Evolutionary conservation across 2,888 invertebrate genomes (phyloP).

Genomic region (Notodonta ziczac): DNA sequence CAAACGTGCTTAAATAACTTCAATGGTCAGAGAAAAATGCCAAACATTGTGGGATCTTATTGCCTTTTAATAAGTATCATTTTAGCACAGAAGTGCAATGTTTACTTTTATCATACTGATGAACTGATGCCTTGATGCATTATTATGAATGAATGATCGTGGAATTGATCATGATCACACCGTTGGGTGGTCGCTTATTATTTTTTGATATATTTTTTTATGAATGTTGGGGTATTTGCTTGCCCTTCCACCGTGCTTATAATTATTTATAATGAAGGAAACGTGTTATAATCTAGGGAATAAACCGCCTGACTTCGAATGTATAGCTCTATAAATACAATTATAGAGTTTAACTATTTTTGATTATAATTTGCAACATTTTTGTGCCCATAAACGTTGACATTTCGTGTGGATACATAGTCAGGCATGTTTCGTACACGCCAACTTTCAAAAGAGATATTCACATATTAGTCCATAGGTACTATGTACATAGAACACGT

Average conservation of each 20-base stretch:
- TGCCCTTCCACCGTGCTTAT: slow-evolving; percentile 19
- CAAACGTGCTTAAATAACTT: slow-evolving; percentile 23
- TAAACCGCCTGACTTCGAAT: no score
- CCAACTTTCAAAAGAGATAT: no score
- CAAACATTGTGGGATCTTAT: background rate
- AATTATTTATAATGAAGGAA: slow-evolving; percentile 33
- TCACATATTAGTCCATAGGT: no score
- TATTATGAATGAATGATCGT: slow-evolving; percentile 30
- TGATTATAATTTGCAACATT: no score
- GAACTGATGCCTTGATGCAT: no score
- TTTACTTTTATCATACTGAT: slow-evolving; percentile 11
- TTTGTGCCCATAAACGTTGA: no score
- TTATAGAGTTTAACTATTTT: no score
- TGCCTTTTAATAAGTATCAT: background rate
- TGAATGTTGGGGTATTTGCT: slow-evolving; percentile 20
- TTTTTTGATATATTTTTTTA: slow-evolving; percentile 24
- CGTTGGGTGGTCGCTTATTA: slow-evolving; percentile 37
- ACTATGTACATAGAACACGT: no score
- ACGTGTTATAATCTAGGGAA: slow-evolving; percentile 1
- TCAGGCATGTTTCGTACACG: no score
- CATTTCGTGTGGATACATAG: no score
- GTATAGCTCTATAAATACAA: no score
- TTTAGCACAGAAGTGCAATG: slow-evolving; percentile 3
- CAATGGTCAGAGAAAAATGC: background rate
- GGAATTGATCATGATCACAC: slow-evolving; percentile 51